Conservation (phyloP, 1,140 invertebrate species). For the Drosophila sproati region DNA sequence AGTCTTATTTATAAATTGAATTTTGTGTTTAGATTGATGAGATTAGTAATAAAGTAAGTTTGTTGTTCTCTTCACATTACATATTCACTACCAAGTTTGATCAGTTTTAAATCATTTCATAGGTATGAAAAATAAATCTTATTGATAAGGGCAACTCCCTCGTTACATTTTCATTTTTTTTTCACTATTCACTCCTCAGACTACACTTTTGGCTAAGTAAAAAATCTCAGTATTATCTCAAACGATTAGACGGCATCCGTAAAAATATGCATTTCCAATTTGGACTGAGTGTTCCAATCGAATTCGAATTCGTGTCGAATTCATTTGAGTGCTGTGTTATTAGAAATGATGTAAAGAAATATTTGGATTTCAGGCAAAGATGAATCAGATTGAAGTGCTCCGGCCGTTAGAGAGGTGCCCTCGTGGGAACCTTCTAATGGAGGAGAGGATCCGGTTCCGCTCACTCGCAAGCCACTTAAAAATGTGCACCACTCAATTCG, state of each 20-base stretch:
- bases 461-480: slow-evolving; percentile 45
- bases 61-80: no score
- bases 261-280: slow-evolving; percentile 3
- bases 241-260: no score
- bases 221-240: background rate
- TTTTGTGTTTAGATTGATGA: slow-evolving; percentile 8
- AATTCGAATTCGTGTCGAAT: background rate
- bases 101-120: background rate
- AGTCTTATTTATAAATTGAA: background rate
- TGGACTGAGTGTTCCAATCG: slow-evolving; percentile 2
- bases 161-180: background rate
- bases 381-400: slow-evolving; percentile 2
- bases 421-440: slow-evolving; percentile 45
- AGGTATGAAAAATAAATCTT: background rate
- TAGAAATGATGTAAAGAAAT: slow-evolving; percentile 10
- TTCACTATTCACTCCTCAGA: background rate
- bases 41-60: background rate
- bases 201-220: slow-evolving; percentile 32
- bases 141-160: no score
- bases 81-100: no score
- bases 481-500: background rate
- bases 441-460: slow-evolving; percentile 40
- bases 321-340: slow-evolving; percentile 23
- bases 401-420: slow-evolving; percentile 9
- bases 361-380: slow-evolving; percentile 19